A percentile compares a stretch with the other conserved stretches of the same genome.
Conservation (phyloP, 1,140 invertebrate genomes). For the Bombus difficillimus region DNA sequence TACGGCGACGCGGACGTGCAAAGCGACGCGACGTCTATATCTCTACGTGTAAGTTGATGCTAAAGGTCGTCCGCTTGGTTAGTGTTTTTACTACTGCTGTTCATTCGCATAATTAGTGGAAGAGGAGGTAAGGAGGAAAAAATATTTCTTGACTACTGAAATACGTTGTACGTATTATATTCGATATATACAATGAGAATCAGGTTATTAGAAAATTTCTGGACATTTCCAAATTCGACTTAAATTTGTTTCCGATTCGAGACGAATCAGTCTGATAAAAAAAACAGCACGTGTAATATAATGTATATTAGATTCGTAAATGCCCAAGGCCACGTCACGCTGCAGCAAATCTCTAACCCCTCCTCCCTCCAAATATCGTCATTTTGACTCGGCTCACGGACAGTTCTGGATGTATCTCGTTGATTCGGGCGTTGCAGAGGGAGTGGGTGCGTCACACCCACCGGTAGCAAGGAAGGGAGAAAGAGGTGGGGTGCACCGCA, state of each 20-base stretch:
- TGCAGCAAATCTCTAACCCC: conserved; percentile 49
- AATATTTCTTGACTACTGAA: not conserved
- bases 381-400: conserved; percentile 41
- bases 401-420: conserved; percentile 50
- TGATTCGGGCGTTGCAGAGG: conserved; percentile 49
- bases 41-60: not conserved
- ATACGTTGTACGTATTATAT: not conserved
- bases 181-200: not conserved
- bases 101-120: not conserved
- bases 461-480: not conserved
- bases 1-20: not conserved
- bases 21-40: not conserved
- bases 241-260: too few species aligned
- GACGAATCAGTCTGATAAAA: not conserved
- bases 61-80: conserved; percentile 5
- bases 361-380: conserved; percentile 21
- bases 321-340: conserved; percentile 61
- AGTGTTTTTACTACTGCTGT: conserved; percentile 12
- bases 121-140: not conserved
- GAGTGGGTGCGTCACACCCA: conserved; percentile 54
- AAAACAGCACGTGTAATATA: not conserved
- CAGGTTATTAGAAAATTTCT: not conserved
- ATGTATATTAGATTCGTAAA: conserved; percentile 28
- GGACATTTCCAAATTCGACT: not conserved
- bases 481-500: conserved; percentile 40